These are phyloP conservation scores for Ascidia mentula DNA, from an alignment of 23 tunicate species.

Conservation along the genomic window DNA sequence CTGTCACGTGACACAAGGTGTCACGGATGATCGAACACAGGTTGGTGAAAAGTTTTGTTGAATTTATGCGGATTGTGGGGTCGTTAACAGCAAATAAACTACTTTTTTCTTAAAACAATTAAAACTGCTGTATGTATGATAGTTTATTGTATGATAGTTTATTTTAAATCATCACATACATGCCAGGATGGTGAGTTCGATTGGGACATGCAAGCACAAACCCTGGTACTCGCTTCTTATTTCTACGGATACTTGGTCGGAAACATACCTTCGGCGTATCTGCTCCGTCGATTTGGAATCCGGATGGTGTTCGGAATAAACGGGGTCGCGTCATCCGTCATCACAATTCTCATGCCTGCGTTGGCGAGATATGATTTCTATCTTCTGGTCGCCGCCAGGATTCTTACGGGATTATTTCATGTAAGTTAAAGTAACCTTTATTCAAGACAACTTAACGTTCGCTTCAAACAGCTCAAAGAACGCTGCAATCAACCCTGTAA, in stretches of 20 bases:
- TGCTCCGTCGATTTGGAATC: constrained; percentile 19
- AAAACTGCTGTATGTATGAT: no score
- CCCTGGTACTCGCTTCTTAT: constrained; percentile 11
- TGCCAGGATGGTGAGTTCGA: constrained; percentile 16
- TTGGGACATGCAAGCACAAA: constrained; percentile 19
- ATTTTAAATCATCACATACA: no score
- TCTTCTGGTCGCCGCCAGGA: neutral
- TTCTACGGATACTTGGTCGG: constrained; percentile 24
- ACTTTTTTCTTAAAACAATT: no score
- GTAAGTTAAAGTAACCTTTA: no score
- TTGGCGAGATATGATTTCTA: constrained; percentile 16
- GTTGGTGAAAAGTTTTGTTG: no score
- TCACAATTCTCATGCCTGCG: constrained; percentile 14
- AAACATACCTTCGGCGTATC: constrained; percentile 25
- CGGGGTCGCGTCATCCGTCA: neutral
- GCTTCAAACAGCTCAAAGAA: no score
- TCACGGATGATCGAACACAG: neutral
- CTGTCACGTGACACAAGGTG: neutral
- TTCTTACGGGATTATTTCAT: constrained; percentile 25
- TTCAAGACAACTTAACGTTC: no score
- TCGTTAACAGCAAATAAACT: no score
- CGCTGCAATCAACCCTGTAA: no score
- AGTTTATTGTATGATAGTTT: no score
- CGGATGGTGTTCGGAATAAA: constrained; percentile 13
- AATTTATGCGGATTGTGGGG: no score